Base-by-base conservation (phyloP, 2,888 invertebrate species). In the Latheticus oryzae region DNA sequence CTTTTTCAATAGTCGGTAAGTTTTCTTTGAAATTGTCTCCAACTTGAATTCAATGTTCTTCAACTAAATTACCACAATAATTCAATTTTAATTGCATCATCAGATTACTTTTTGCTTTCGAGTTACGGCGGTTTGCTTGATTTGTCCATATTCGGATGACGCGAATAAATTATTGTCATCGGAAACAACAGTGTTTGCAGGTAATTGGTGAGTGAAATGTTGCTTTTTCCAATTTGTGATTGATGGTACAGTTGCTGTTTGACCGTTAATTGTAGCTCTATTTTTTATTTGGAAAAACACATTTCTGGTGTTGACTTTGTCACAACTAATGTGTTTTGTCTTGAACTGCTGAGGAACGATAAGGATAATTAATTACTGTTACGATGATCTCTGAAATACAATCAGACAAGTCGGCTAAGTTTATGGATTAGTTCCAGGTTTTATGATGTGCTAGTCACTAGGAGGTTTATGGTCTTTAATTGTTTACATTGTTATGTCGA, bases 161-260 rank as follows among this genome's bases (percentile, higher is more conserved):
- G 16, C 12, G 21, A 16, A 35, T 38, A 50, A 50, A 38, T 50
- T 37, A 50, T 50, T 11, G 28, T 50, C 26, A 28, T 38, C 38
- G 50, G 48, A 47, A 47, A 32, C 47, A 35, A 35, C 9, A 33
- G 16, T 33, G 15, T 33, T 47, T 32, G 35, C 12, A 3, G 35
- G 47, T 47, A 47, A 47, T 47, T 47, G 47, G 33, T 35, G 23
- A 35, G 33, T 24, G 47, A 47, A 47, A 47, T 47, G 47, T 35
- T 24, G 33, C 30, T 35, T 35, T 47, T 35, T 15, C 47, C 19
- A 47, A 35, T 35, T 35, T 9, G 47, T 47, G 47, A 47, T 47
- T 47, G 33, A 47, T 47, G 35, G 47, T 35, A 35, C 35, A 47
- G 35, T 47, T 47, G 47, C 24, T 8, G 11, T 35, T 47, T 33